These are phyloP conservation scores for Luffia ferchaultella DNA, from an alignment of 2,888 invertebrate genomes.

Conservation along the genomic window DNA sequence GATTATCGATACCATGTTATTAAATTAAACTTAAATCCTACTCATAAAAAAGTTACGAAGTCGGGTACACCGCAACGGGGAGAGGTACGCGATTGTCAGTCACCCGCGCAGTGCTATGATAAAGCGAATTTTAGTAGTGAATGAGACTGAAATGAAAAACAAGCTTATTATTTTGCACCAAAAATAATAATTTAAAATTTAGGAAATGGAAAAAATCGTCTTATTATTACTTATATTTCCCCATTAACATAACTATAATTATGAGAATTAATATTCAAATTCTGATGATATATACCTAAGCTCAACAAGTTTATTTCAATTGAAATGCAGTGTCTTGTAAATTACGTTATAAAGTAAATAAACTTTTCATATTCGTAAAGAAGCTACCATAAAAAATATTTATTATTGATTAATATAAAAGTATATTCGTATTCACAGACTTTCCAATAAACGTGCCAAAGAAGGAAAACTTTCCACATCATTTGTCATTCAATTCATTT, in stretches of 20 bases:
- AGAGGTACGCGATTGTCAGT: neutral
- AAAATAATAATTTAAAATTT: too few relatives aligned
- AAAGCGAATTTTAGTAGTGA: neutral
- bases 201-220: too few relatives aligned
- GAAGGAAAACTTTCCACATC: slow-evolving; percentile 25
- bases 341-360: neutral
- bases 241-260: too few relatives aligned
- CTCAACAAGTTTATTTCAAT: neutral
- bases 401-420: neutral
- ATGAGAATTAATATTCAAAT: too few relatives aligned
- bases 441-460: neutral
- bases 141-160: neutral
- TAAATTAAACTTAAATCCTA: too few relatives aligned
- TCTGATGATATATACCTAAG: neutral
- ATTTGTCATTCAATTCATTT: slow-evolving; percentile 15
- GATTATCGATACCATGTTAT: too few relatives aligned
- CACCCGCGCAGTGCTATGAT: neutral
- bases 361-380: neutral
- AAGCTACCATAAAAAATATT: neutral
- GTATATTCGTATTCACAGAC: neutral
- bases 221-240: too few relatives aligned
- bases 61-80: too few relatives aligned
- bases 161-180: neutral
- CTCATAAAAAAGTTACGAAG: too few relatives aligned
- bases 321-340: neutral